Percentiles rank a stretch among this genome's conserved stretches.
These are phyloP conservation scores for Vidua macroura DNA, from an alignment of 2,113 vertebrate genomes.

Conservation along the genomic window DNA sequence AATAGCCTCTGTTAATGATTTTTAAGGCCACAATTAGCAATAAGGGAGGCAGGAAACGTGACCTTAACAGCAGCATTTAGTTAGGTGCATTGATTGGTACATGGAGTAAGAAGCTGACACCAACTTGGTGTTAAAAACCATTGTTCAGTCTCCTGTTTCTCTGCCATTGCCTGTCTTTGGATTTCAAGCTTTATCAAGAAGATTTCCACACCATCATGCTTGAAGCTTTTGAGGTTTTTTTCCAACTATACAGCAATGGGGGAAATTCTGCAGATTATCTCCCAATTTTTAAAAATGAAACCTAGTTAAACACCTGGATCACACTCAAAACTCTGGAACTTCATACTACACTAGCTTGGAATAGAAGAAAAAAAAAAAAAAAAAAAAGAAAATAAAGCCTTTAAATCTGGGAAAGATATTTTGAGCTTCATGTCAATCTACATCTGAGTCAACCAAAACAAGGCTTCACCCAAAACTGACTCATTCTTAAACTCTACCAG, in stretches of 20 bases:
- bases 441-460: neutral
- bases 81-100: neutral
- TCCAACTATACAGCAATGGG: neutral
- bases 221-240: neutral
- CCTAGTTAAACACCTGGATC: neutral
- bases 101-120: neutral
- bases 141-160: neutral
- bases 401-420: neutral
- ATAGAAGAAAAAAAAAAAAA: neutral
- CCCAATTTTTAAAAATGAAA: neutral
- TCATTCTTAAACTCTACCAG: neutral
- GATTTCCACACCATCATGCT: neutral
- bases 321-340: neutral
- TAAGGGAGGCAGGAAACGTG: neutral
- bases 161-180: neutral
- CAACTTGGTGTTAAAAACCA: neutral
- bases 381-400: neutral
- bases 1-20: neutral
- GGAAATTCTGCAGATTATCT: neutral
- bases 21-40: neutral
- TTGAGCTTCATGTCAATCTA: neutral
- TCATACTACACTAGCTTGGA: neutral
- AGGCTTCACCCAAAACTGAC: neutral
- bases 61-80: neutral
- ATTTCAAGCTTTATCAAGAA: neutral